phyloP scores from a whole-genome alignment of 1,140 invertebrate species.

The Paracyclopina nana region DNA sequence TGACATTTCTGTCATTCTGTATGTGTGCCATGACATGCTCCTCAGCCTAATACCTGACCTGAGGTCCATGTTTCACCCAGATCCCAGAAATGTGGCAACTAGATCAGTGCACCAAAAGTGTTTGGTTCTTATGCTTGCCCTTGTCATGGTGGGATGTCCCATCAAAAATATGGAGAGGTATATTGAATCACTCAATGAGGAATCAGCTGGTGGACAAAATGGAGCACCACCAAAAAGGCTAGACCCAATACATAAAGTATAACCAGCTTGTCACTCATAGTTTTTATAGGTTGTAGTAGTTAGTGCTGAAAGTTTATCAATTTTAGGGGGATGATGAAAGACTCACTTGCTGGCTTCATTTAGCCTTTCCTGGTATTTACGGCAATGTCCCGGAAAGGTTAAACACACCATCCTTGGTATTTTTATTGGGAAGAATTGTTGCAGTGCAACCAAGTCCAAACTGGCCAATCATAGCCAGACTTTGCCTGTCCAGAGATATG shows the following conservation, averaged over 20 bases:
- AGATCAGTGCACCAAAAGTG: conserved; percentile 1
- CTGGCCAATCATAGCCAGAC: conserved; percentile 5
- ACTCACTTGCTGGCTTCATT: not conserved
- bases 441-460: conserved; percentile 1
- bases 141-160: conserved; percentile 2
- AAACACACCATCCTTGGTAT: not conserved
- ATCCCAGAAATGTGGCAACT: not conserved
- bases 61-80: not conserved
- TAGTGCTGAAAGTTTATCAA: no score
- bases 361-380: not conserved
- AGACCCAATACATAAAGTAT: no score
- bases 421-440: not conserved
- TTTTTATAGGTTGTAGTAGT: no score
- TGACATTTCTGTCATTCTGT: conserved; percentile 4
- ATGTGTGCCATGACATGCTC: not conserved
- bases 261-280: no score
- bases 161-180: conserved; percentile 5
- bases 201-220: no score
- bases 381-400: not conserved
- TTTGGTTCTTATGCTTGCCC: not conserved
- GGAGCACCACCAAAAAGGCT: no score
- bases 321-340: not conserved
- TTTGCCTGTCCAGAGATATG: conserved; percentile 5
- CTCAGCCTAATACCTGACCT: conserved; percentile 1
- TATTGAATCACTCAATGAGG: no score